Conservation (phyloP, 2,113 vertebrate species). For the Chitala chitala region DNA sequence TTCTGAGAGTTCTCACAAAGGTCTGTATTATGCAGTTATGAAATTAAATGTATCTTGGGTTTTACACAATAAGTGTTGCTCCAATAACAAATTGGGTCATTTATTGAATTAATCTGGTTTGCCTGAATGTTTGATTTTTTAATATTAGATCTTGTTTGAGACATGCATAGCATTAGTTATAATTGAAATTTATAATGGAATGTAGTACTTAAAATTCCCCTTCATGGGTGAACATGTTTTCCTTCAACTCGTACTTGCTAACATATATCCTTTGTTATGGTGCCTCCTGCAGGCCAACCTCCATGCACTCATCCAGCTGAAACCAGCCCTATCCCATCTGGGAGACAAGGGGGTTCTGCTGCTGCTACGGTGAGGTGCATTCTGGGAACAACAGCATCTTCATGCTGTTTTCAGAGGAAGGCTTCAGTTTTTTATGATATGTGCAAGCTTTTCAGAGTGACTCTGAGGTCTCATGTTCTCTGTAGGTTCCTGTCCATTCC, state of each 20-base stretch:
- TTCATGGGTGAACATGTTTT: neutral
- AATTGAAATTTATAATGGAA: neutral
- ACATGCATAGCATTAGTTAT: neutral
- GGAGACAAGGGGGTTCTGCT: slow-evolving; percentile 95
- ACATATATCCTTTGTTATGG: slow-evolving; percentile 15
- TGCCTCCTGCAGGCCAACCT: slow-evolving; percentile 81
- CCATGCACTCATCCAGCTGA: slow-evolving; percentile 95
- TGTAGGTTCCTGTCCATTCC: slow-evolving; percentile 95
- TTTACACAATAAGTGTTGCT: too few species aligned
- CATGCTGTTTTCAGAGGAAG: neutral
- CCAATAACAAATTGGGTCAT: too few species aligned
- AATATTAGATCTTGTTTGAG: neutral
- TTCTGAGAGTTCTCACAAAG: too few species aligned
- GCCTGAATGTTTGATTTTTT: too few species aligned
- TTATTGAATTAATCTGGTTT: too few species aligned
- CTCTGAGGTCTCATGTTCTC: too few species aligned
- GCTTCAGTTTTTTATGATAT: neutral
- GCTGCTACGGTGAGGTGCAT: slow-evolving; percentile 74
- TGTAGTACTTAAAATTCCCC: neutral
- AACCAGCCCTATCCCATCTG: slow-evolving; percentile 93
- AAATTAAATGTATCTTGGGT: too few species aligned
- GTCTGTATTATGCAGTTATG: too few species aligned
- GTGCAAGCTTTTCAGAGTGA: too few species aligned
- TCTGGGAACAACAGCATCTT: neutral
- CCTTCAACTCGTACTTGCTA: neutral